Base-by-base conservation (phyloP, 2,888 invertebrate species). In the Synergus japonicus region DNA sequence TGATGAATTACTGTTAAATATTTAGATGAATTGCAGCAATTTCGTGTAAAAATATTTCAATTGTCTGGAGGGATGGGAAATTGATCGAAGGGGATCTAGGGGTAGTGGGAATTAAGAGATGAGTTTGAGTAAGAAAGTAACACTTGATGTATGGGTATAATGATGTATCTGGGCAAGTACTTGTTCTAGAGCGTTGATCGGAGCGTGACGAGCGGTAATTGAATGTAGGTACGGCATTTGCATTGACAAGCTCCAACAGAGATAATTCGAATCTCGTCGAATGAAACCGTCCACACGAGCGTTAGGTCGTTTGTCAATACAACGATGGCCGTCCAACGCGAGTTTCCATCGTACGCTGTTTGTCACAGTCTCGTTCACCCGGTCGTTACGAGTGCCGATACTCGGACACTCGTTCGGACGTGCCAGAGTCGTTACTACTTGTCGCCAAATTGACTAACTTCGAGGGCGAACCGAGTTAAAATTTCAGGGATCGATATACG, bases 251-350 rank as follows among this genome's bases (percentile, higher is more conserved):
- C 88, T 91, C 89, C 89, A 89, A 88, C 90, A 91, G 90, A 91
- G 91, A 92, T 92, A 91, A 92, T 91, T 91, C 89, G 90, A 91
- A 91, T 91, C 90, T 91, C 91, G 89, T 91, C 89, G 90, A 90
- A 91, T 88, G 88, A 89, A 88, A 87, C 89, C 87, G 88, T 87
- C 88, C 89, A 87, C 89, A 88, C 85, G 85, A 85, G 87, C 88
- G 90, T 88, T 89, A 88, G 91, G 88, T 91, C 91, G 90, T 90
- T 94, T 87, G 92, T 92, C 87, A 93, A 92, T 91, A 92, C 93
- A 85, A 92, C 92, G 88, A 92, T 92, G 87, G 93, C 86, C 87
- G 87, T 85, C 85, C 86, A 86, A 76, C 82, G 81, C 84, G 83
- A 82, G 84, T 84, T 85, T 83, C 83, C 82, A 86, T 83, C 88